phyloP scores from a whole-genome alignment of 2,797 vertebrate species.

The Eremophila alpestris region DNA sequence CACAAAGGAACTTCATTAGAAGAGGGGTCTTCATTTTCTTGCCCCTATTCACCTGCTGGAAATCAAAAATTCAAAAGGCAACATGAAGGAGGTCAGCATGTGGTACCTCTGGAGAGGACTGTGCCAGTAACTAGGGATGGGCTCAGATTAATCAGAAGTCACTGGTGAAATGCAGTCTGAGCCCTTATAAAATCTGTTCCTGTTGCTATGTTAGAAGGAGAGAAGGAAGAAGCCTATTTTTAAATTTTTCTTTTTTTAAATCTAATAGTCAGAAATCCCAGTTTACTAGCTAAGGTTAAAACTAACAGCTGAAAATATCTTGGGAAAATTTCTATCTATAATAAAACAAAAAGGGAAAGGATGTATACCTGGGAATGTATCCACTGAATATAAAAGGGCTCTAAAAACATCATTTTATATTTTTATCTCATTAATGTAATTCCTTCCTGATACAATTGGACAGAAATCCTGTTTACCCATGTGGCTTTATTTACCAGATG shows the following conservation, averaged over 20 bases:
- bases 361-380: not conserved
- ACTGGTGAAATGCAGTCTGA: not conserved
- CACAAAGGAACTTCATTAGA: not conserved
- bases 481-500: not conserved
- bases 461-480: not conserved
- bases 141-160: conserved; percentile 49
- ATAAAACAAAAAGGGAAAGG: conserved; percentile 14
- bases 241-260: not conserved
- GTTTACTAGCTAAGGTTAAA: conserved; percentile 48
- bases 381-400: conserved; percentile 26
- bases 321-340: conserved; percentile 25
- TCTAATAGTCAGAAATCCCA: conserved; percentile 27
- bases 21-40: not conserved
- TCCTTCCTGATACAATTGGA: not conserved
- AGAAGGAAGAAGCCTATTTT: not conserved
- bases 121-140: not conserved
- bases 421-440: not conserved
- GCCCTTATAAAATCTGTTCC: conserved; percentile 2
- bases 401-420: not conserved
- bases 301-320: conserved; percentile 42
- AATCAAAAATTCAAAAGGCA: not conserved
- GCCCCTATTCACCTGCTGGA: not conserved
- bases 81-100: not conserved
- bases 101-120: not conserved
- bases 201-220: not conserved